phyloP scores from a whole-genome alignment of 1,140 invertebrate species.

The Anoplolepis gracilipes region DNA sequence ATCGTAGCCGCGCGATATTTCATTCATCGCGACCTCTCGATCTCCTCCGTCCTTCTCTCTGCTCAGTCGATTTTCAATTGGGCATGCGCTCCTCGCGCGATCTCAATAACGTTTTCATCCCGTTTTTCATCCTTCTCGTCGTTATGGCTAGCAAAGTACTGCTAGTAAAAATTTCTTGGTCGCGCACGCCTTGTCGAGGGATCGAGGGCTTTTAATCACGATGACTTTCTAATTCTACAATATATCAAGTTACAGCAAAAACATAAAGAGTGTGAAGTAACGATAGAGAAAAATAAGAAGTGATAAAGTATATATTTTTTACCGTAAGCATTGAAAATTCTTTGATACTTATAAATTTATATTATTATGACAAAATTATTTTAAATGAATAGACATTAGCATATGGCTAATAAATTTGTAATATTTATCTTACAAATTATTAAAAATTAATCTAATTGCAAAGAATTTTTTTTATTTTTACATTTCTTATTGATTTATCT shows the following conservation, averaged over 20 bases:
- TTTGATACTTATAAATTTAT: neutral
- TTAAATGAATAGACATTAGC: neutral
- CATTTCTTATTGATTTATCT: neutral
- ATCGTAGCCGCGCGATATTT: conserved; percentile 71
- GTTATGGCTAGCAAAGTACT: conserved; percentile 9
- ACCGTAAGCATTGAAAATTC: neutral
- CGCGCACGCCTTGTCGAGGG: neutral
- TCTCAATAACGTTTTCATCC: conserved; percentile 43
- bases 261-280: neutral
- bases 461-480: neutral
- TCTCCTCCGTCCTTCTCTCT: conserved; percentile 26
- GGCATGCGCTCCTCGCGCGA: conserved; percentile 45
- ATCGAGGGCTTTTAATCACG: conserved; percentile 12
- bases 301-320: neutral
- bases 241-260: neutral
- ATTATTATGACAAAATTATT: neutral
- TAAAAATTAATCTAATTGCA: neutral
- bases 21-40: conserved; percentile 71
- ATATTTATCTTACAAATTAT: neutral
- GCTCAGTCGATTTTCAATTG: conserved; percentile 54
- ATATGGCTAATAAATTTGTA: neutral
- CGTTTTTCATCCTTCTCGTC: neutral
- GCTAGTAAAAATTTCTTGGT: conserved; percentile 34
- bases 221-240: conserved; percentile 4
- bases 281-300: neutral